Conservation (phyloP, 2,797 vertebrate genomes). For the Fundulus diaphanus region DNA sequence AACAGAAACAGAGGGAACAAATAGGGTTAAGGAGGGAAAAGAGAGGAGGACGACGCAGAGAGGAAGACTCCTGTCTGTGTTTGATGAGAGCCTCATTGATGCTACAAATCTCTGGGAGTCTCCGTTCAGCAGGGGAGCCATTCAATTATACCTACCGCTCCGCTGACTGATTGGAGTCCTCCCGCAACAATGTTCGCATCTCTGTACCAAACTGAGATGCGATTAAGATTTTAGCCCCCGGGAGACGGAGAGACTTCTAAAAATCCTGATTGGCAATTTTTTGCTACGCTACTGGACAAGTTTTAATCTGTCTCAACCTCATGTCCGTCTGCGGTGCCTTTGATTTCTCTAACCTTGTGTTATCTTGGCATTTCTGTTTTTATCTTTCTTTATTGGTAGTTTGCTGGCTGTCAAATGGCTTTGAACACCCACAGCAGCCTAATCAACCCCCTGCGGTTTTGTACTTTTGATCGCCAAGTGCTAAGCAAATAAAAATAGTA, state of each 20-base stretch:
- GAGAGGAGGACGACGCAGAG: slow-evolving; percentile 31
- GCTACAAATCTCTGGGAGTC: slow-evolving; percentile 58
- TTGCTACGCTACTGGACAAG: slow-evolving; percentile 62
- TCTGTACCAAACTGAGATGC: slow-evolving; percentile 44
- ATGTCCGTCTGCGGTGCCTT: slow-evolving; percentile 56
- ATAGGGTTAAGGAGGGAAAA: slow-evolving; percentile 22
- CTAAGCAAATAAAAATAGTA: slow-evolving; percentile 8
- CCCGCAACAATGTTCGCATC: slow-evolving; percentile 68
- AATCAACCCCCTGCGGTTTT: slow-evolving; percentile 49
- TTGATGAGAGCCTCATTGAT: slow-evolving; percentile 66
- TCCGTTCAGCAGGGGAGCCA: slow-evolving; percentile 65
- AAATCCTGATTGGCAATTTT: slow-evolving; percentile 72
- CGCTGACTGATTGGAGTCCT: slow-evolving; percentile 67
- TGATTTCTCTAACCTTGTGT: slow-evolving; percentile 69
- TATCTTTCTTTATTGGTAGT: slow-evolving; percentile 9
- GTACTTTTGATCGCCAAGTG: slow-evolving; percentile 35
- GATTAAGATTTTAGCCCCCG: slow-evolving; percentile 64
- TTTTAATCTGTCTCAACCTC: slow-evolving; percentile 60
- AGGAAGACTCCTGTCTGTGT: slow-evolving; percentile 46
- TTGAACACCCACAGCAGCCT: slow-evolving; percentile 21
- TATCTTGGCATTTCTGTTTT: slow-evolving; percentile 35
- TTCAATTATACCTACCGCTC: slow-evolving; percentile 68
- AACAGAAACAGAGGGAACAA: slow-evolving; percentile 17
- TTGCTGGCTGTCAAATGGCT: slow-evolving; percentile 20
- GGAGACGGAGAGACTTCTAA: slow-evolving; percentile 61